These are phyloP conservation scores for Synodontis membranacea DNA, from an alignment of 2,113 vertebrate genomes.

Conservation along the genomic window DNA sequence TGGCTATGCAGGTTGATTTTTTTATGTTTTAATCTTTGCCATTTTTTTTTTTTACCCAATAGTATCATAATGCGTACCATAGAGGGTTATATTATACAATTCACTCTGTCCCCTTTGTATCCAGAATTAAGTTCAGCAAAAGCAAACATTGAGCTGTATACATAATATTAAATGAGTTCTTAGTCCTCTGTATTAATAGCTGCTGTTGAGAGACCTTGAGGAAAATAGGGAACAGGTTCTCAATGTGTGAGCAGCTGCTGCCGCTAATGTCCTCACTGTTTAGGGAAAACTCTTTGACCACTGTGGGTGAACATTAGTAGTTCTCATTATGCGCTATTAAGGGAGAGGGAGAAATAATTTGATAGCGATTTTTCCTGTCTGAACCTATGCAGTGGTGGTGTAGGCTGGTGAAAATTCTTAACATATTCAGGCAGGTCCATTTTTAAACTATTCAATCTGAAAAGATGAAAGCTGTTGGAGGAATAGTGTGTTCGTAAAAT, in stretches of 20 bases:
- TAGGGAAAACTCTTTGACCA: constrained; percentile 19
- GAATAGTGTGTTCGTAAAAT: constrained; percentile 21
- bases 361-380: not conserved
- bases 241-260: constrained; percentile 9
- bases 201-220: not conserved
- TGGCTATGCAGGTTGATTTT: no score
- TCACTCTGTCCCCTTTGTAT: not conserved
- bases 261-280: constrained; percentile 17
- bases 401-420: not conserved
- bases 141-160: not conserved
- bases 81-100: not conserved
- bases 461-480: not conserved
- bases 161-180: not conserved
- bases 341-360: constrained; percentile 1
- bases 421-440: not conserved
- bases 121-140: not conserved
- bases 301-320: not conserved
- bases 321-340: constrained; percentile 8
- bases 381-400: not conserved
- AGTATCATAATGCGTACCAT: not conserved
- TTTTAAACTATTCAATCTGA: not conserved
- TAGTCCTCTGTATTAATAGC: no score
- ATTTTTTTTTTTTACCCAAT: not conserved
- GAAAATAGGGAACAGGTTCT: not conserved
- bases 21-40: no score